Evolutionary conservation across 2,888 invertebrate species (phyloP).

Genomic region (Drosophila neoperkinsi): DNA sequence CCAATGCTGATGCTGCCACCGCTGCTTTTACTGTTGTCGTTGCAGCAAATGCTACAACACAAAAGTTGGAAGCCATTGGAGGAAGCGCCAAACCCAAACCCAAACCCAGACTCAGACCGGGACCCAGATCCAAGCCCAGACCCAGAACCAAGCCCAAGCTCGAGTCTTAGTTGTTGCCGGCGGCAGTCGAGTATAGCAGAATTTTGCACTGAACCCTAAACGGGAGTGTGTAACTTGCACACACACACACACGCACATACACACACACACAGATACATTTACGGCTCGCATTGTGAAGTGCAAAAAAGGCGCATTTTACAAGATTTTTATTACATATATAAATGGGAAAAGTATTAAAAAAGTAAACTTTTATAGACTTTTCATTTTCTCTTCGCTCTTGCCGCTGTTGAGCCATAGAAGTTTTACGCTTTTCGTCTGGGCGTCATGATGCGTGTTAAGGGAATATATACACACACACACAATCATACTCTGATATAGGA

Average conservation of each 20-base stretch:
- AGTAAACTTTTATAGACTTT: conserved; percentile 80
- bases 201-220: conserved; percentile 79
- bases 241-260: conserved; percentile 21
- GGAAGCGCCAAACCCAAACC: conserved; percentile 7
- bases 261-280: conserved; percentile 8
- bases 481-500: conserved; percentile 1
- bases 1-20: conserved; percentile 7
- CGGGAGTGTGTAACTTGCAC: conserved; percentile 34
- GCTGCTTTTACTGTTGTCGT: conserved; percentile 29
- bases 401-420: conserved; percentile 38
- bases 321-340: conserved; percentile 81
- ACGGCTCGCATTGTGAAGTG: conserved; percentile 70
- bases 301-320: conserved; percentile 80
- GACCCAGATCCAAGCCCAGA: background rate
- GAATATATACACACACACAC: conserved; percentile 43
- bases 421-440: conserved; percentile 74
- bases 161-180: conserved; percentile 54
- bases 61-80: conserved; percentile 36
- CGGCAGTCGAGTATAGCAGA: conserved; percentile 67
- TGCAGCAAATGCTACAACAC: conserved; percentile 39
- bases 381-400: conserved; percentile 45
- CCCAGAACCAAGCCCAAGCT: conserved; percentile 6
- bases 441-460: conserved; percentile 78
- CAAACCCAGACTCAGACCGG: background rate
- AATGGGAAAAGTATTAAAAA: conserved; percentile 82